These are phyloP conservation scores for Tragulus kanchil DNA, from an alignment of 2,113 vertebrate genomes.

Conservation along the genomic window DNA sequence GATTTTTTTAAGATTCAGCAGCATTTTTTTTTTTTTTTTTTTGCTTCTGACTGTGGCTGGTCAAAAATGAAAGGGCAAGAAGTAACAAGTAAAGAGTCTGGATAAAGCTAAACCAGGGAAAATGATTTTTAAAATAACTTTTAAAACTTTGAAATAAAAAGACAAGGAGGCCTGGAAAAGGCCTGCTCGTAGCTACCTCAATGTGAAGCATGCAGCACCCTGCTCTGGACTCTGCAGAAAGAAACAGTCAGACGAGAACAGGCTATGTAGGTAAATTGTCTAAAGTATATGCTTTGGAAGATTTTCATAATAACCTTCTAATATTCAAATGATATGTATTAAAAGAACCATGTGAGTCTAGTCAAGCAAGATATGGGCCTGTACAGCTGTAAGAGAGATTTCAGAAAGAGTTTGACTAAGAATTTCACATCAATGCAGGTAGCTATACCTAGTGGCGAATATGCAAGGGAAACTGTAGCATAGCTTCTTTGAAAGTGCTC, in stretches of 20 bases:
- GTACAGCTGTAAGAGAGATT: not conserved
- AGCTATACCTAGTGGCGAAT: not conserved
- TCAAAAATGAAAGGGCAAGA: not conserved
- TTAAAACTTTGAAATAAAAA: not conserved
- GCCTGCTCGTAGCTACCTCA: accelerated
- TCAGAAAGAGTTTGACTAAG: not conserved
- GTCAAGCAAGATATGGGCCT: not conserved
- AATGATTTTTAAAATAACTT: not conserved
- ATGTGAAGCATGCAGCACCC: accelerated
- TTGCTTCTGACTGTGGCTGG: not conserved
- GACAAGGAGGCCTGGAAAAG: not conserved
- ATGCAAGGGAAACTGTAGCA: not conserved
- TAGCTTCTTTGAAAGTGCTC: not conserved
- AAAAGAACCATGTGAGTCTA: not conserved
- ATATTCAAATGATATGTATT: not conserved
- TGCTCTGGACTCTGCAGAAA: not conserved
- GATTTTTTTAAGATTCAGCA: not conserved
- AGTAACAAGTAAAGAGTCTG: not conserved
- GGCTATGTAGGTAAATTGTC: accelerated
- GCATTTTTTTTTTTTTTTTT: not conserved
- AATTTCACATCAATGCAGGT: not conserved
- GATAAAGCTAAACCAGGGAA: not conserved
- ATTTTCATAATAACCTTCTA: not conserved
- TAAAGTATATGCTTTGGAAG: not conserved
- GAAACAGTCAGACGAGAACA: not conserved